Evolutionary conservation across 2,113 vertebrate species (phyloP).

Genomic region (Etheostoma cragini): DNA sequence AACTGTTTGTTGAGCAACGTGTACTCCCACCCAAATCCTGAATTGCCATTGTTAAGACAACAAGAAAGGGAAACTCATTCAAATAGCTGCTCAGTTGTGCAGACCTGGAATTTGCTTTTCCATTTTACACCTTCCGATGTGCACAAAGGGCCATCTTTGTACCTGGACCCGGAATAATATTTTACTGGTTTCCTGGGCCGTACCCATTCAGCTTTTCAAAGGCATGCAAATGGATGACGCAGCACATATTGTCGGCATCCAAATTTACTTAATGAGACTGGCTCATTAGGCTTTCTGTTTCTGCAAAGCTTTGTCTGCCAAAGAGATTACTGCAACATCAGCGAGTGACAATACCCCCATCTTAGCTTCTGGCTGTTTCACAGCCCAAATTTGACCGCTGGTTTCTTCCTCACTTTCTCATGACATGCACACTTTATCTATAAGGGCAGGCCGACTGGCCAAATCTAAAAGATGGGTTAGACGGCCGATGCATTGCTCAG

Average conservation of each 20-base stretch:
- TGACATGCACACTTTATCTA: conserved; percentile 21
- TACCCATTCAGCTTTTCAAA: conserved; percentile 81
- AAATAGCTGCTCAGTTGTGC: conserved; percentile 78
- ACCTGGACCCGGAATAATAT: conserved; percentile 74
- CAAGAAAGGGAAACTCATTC: conserved; percentile 82
- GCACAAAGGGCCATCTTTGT: conserved; percentile 83
- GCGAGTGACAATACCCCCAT: conserved; percentile 49
- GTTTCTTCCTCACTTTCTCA: conserved; percentile 20
- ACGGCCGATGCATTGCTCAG: not conserved
- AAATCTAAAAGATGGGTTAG: not conserved
- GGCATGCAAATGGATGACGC: conserved; percentile 80
- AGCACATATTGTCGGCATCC: conserved; percentile 59
- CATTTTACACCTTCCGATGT: conserved; percentile 80
- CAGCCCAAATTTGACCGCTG: conserved; percentile 43
- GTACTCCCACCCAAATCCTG: conserved; percentile 70
- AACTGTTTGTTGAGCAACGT: conserved; percentile 63
- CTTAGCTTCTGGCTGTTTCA: conserved; percentile 64
- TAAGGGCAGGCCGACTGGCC: not conserved
- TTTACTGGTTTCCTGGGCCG: conserved; percentile 82
- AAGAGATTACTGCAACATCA: conserved; percentile 69
- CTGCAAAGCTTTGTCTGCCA: conserved; percentile 54
- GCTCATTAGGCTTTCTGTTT: conserved; percentile 63
- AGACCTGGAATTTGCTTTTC: conserved; percentile 84
- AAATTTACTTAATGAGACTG: conserved; percentile 58
- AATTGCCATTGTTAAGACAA: conserved; percentile 77